These are phyloP conservation scores for Etia nguti DNA, from an alignment of 2,113 vertebrate genomes.

Conservation along the genomic window DNA sequence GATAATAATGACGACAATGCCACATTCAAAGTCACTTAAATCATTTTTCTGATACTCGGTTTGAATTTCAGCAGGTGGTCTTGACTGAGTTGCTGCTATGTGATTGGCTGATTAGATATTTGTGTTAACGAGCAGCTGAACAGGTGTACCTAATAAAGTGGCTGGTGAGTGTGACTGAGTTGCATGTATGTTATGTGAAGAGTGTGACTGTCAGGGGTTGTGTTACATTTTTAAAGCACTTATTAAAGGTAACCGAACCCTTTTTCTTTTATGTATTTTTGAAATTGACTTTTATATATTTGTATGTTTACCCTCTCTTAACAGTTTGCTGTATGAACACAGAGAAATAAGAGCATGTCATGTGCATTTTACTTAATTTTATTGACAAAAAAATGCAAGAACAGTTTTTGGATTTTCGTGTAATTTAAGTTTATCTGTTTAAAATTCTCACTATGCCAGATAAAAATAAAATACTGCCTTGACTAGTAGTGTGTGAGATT, in stretches of 20 bases:
- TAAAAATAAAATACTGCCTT: background rate
- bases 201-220: too few relatives aligned
- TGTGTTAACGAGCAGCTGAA: too few relatives aligned
- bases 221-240: background rate
- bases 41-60: too few relatives aligned
- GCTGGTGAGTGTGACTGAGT: too few relatives aligned
- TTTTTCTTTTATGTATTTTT: background rate
- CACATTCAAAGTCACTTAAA: too few relatives aligned
- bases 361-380: background rate
- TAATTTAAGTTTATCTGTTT: accelerated
- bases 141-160: too few relatives aligned
- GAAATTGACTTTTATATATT: background rate
- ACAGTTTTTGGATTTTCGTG: background rate
- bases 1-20: too few relatives aligned
- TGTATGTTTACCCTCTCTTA: background rate
- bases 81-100: too few relatives aligned
- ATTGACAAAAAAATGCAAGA: background rate
- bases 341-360: background rate
- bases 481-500: background rate
- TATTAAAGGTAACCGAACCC: background rate
- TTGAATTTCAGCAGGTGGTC: too few relatives aligned
- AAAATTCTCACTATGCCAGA: background rate
- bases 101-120: too few relatives aligned
- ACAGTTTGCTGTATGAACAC: background rate
- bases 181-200: too few relatives aligned